Base-by-base conservation (phyloP, 1,140 invertebrate species). In the Drosophila parvula region DNA sequence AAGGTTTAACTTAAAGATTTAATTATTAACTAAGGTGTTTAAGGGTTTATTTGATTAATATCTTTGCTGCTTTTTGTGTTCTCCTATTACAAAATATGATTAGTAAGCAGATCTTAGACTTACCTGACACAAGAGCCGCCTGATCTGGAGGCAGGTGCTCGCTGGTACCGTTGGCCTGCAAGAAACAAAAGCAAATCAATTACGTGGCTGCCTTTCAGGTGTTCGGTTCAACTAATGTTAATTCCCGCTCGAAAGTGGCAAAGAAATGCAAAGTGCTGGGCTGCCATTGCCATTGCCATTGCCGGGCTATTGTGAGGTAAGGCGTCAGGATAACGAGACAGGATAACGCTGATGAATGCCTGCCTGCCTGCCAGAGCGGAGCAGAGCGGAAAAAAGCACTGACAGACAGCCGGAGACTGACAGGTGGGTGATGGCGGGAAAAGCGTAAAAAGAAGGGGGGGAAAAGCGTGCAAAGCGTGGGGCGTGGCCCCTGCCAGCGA, bases 341-440 rank as follows among this genome's bases (percentile, higher is more conserved):
- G 83, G 71, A 78, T 81, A 85, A 78, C 78, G 53, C 78, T 85
- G 81, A 85, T 85, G 81, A 85, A 85, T 85, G 81, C 81, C 74
- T 55, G 59, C 41, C 58, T 85, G 81, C 81, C 74, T 55, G 59
- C 41, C 58, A 48, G 68, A 16, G 36, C 22, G n/a, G 51, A 22
- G 14, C 30, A 27, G n/a, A 34, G 18, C 27, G 32, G 16, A 45
- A 34, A 28, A 34, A 64, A 18, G 8, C n/a, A n/a, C 57, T 34
- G 30, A 27, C 43, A 43, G 30, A 14, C 30, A 45, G 50, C 6
- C 28, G 11, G 28, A 9, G 43, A 64, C 28, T 50, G 53, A 43
- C 56, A 41, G 48, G 40, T 53, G 48, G 43, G 68, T 10, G 55
- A 30, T 50, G 48, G 10, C n/a, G 30, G 30, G 30, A 30, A 30